These are phyloP conservation scores for Drosophila kikkawai DNA, from an alignment of 1,140 invertebrate genomes.

Conservation along the genomic window DNA sequence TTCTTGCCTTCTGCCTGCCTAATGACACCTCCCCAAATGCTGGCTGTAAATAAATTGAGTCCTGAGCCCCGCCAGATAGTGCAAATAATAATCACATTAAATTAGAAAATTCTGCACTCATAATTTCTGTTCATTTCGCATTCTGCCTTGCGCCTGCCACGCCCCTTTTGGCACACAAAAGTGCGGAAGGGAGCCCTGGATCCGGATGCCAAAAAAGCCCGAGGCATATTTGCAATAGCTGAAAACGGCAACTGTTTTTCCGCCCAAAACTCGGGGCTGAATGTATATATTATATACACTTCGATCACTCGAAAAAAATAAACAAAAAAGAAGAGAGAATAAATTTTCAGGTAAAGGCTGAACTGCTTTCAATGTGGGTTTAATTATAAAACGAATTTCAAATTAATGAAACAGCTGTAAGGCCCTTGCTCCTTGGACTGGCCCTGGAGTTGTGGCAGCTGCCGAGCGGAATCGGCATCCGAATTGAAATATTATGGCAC, in stretches of 20 bases:
- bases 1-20: neutral
- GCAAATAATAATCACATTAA: conserved; percentile 54
- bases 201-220: conserved; percentile 48
- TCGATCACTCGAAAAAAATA: conserved; percentile 8
- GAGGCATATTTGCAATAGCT: conserved; percentile 37
- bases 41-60: conserved; percentile 29
- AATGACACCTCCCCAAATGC: neutral
- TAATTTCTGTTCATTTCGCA: conserved; percentile 50
- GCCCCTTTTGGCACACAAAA: conserved; percentile 37
- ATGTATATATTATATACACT: conserved; percentile 3
- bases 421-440: neutral
- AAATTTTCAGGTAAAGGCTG: conserved; percentile 1
- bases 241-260: conserved; percentile 36
- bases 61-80: conserved; percentile 13
- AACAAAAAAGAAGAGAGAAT: neutral
- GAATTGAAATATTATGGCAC: conserved; percentile 36
- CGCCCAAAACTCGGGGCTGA: neutral
- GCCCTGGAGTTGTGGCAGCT: conserved; percentile 26
- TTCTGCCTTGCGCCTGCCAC: conserved; percentile 23
- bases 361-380: conserved; percentile 3
- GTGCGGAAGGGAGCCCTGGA: neutral
- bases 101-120: conserved; percentile 52
- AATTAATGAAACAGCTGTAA: conserved; percentile 12
- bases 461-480: conserved; percentile 10
- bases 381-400: conserved; percentile 17